Conservation (phyloP, 2,888 invertebrate species). For the Limenitis camilla region DNA sequence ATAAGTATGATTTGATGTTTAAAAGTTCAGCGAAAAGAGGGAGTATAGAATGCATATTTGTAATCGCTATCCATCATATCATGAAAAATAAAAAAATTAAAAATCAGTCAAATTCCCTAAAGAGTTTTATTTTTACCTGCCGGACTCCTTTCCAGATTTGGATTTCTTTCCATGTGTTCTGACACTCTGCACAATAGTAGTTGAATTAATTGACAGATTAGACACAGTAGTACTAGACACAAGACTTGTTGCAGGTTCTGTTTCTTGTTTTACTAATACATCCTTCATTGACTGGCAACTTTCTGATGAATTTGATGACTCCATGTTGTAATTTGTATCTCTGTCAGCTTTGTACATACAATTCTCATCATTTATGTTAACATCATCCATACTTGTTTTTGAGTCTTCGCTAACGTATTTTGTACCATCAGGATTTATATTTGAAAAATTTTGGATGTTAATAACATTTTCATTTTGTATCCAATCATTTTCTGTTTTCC, state of each 20-base stretch:
- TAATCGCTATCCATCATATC: too few relatives aligned
- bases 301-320: conserved; percentile 67
- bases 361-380: conserved; percentile 64
- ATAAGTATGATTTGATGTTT: too few relatives aligned
- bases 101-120: too few relatives aligned
- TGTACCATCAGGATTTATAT: conserved; percentile 47
- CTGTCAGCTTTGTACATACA: conserved; percentile 66
- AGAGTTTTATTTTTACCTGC: conserved; percentile 37
- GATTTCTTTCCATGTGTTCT: conserved; percentile 51
- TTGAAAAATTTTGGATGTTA: conserved; percentile 55
- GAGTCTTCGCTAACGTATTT: conserved; percentile 68
- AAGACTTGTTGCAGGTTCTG: conserved; percentile 43
- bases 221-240: conserved; percentile 48
- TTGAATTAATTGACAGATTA: conserved; percentile 48
- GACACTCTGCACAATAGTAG: conserved; percentile 44
- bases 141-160: conserved; percentile 60
- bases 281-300: conserved; percentile 69
- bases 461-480: conserved; percentile 55
- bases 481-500: conserved; percentile 64
- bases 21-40: too few relatives aligned
- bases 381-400: conserved; percentile 65
- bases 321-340: conserved; percentile 67
- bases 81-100: too few relatives aligned
- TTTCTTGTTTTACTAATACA: conserved; percentile 49
- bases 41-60: too few relatives aligned